Base-by-base conservation (phyloP, 2,113 vertebrate genomes). In the Vidua chalybeata region DNA sequence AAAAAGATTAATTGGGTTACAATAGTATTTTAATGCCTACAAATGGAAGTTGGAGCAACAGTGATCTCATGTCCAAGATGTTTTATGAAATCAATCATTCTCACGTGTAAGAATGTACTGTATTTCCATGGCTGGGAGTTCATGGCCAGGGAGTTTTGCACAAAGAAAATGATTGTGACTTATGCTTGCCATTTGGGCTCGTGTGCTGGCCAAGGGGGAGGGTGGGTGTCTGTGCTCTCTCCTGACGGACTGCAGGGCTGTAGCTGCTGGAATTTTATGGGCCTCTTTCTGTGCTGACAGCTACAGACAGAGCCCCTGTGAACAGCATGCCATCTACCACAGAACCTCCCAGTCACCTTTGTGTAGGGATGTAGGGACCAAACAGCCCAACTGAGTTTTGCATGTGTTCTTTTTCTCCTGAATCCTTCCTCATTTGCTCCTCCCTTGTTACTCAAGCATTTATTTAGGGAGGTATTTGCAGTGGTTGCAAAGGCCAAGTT, bases 251-350 rank as follows among this genome's bases (percentile, higher is more conserved):
- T 93, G 87, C 82, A 97, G 84, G 68, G 80, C 48, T 97, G 93
- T 18, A 94, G 94, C 93, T 97, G 80, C 87, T 93, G 97, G 90
- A 96, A 93, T 96, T 88, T 93, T 96, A 96, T 97, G 96, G 93
- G 90, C 22, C 28, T 89, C 72, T 93, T 90, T 96, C 78, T 89
- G 49, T 91, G 87, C 73, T 96, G 87, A 95, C 64, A 95, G 46
- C 94, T 72, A 90, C 54, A 91, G 87, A 77, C 55, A 22, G 82
- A 96, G 89, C 77, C 96, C 71, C 91, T 82, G 55, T 3, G 4
- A 94, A 90, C 91, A 93, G 91, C 19, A 28, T 72, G 51, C 61
- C 89, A 95, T 95, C 89, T 39, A 67, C 95, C 93, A 96, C 23
- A 15, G 81, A 72, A 87, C 58, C 72, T 87, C 85, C 49, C 39